A percentile compares a stretch with the other conserved stretches of the same genome.
Evolutionary conservation across 2,888 invertebrate species (phyloP).

Genomic region (Esperia sulphurella): DNA sequence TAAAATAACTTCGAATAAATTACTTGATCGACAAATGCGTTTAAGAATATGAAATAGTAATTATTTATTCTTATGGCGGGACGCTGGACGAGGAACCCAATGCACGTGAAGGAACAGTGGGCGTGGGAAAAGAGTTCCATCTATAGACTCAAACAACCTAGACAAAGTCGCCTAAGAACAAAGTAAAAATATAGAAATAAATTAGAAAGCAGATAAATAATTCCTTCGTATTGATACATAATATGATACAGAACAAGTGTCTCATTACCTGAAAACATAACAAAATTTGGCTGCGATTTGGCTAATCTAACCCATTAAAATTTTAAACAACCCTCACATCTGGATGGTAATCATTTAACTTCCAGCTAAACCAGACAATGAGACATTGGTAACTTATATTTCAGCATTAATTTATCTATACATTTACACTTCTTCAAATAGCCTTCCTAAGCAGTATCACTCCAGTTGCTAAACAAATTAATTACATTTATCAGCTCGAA

Average conservation of each 20-base stretch:
- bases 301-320: neutral
- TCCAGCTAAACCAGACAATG: conserved; percentile 39
- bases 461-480: conserved; percentile 56
- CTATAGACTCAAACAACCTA: no score
- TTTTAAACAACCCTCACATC: neutral
- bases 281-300: neutral
- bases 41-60: no score
- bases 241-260: conserved; percentile 51
- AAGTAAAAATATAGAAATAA: conserved; percentile 58
- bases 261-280: conserved; percentile 40
- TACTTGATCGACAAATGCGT: no score
- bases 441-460: conserved; percentile 61
- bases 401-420: conserved; percentile 69
- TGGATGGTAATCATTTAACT: neutral
- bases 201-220: conserved; percentile 73
- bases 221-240: conserved; percentile 55
- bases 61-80: no score
- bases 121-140: no score
- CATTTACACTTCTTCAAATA: conserved; percentile 67
- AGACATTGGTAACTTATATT: conserved; percentile 51
- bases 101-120: no score
- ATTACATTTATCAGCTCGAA: conserved; percentile 50
- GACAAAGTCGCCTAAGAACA: conserved; percentile 29
- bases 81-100: no score
- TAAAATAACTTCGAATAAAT: no score